Percentiles rank a stretch among this genome's conserved stretches.
These are phyloP conservation scores for Liasis olivaceus DNA, from an alignment of 2,797 vertebrate genomes.

Conservation along the genomic window DNA sequence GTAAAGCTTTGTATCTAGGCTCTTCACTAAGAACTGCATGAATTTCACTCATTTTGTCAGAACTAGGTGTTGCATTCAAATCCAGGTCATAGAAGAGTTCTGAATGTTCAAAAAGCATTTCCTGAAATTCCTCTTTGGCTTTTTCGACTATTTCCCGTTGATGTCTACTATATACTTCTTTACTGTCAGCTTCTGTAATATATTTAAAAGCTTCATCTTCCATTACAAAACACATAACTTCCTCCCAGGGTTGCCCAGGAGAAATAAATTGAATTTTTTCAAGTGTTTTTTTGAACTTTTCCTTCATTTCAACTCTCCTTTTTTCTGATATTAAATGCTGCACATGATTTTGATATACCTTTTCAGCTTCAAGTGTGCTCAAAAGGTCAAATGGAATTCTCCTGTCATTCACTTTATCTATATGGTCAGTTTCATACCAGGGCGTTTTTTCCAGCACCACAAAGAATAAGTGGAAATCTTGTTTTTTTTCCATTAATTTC, in stretches of 20 bases:
- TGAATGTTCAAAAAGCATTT: slow-evolving; percentile 99
- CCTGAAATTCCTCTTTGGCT: slow-evolving; percentile 99
- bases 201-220: slow-evolving; percentile 98
- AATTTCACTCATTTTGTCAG: slow-evolving; percentile 99
- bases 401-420: slow-evolving; percentile 93
- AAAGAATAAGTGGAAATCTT: slow-evolving; percentile 95
- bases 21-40: slow-evolving; percentile 96
- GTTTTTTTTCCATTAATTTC: slow-evolving; percentile 87
- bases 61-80: slow-evolving; percentile 97
- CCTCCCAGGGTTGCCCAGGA: slow-evolving; percentile 95
- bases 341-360: slow-evolving; percentile 93
- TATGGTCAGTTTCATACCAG: slow-evolving; percentile 96
- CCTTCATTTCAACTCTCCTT: slow-evolving; percentile 95
- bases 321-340: slow-evolving; percentile 95
- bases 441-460: slow-evolving; percentile 93
- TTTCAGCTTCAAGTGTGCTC: slow-evolving; percentile 87
- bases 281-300: slow-evolving; percentile 97
- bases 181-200: slow-evolving; percentile 92
- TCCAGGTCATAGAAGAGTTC: slow-evolving; percentile 99
- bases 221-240: slow-evolving; percentile 97
- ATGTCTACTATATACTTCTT: slow-evolving; percentile 94
- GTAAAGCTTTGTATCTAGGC: slow-evolving; percentile 96
- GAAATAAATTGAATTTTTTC: slow-evolving; percentile 96
- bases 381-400: slow-evolving; percentile 97
- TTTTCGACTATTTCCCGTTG: slow-evolving; percentile 99